These are phyloP conservation scores for Trichoplusia ni DNA, from an alignment of 1,140 invertebrate genomes.

Conservation along the genomic window DNA sequence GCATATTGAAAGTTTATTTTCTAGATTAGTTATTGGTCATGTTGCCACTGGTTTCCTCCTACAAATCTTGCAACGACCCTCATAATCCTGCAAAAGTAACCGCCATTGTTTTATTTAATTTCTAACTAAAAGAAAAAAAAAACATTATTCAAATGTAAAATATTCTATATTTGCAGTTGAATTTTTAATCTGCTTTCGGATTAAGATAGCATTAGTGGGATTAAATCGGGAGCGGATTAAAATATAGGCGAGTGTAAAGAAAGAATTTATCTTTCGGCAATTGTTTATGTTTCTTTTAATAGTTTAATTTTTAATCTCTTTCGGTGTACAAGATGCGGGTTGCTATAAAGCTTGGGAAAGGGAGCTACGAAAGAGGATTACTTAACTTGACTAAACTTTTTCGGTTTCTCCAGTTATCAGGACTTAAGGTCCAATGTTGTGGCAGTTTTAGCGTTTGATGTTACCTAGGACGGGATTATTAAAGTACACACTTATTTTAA, in stretches of 20 bases:
- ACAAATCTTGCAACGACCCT: not conserved
- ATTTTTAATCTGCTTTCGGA: not conserved
- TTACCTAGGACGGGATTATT: too few relatives aligned
- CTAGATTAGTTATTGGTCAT: not conserved
- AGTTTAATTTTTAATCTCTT: not conserved
- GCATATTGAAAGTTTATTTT: too few relatives aligned
- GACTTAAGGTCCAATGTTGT: too few relatives aligned
- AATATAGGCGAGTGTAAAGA: not conserved
- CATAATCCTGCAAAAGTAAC: not conserved
- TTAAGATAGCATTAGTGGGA: not conserved
- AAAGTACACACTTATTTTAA: too few relatives aligned
- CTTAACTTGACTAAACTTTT: not conserved
- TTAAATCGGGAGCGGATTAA: not conserved
- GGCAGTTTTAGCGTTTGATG: too few relatives aligned
- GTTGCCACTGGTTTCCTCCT: not conserved
- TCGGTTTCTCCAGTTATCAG: too few relatives aligned
- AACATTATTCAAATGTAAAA: not conserved
- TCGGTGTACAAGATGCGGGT: conserved; percentile 1
- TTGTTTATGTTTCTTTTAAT: conserved; percentile 3
- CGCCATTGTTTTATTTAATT: not conserved
- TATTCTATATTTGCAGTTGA: not conserved
- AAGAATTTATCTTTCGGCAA: not conserved
- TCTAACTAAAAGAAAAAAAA: not conserved
- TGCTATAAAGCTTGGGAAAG: not conserved
- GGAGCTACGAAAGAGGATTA: not conserved